Conservation (phyloP, 2,888 invertebrate genomes). For the Leptinotarsa rubiginosa region DNA sequence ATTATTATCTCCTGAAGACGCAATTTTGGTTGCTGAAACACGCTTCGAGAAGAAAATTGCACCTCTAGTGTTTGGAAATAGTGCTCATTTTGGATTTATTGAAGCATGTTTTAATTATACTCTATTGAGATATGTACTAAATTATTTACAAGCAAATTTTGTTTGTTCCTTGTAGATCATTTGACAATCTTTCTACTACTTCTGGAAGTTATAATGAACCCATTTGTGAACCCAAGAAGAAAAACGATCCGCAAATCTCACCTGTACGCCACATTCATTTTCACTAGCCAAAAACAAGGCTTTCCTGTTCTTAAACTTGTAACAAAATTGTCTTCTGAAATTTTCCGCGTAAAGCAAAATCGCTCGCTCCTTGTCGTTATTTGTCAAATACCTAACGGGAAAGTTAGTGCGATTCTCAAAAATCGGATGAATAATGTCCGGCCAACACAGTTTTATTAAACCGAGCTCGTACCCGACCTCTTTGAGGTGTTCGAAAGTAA, state of each 20-base stretch:
- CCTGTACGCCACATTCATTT: constrained; percentile 84
- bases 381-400: constrained; percentile 75
- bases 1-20: too few relatives aligned
- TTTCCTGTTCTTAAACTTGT: constrained; percentile 71
- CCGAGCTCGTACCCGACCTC: constrained; percentile 73
- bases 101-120: too few relatives aligned
- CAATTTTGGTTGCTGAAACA: too few relatives aligned
- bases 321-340: constrained; percentile 74
- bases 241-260: constrained; percentile 56
- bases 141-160: too few relatives aligned
- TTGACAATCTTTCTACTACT: too few relatives aligned
- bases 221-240: too few relatives aligned
- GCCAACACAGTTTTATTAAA: constrained; percentile 70
- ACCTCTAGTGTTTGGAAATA: too few relatives aligned
- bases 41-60: too few relatives aligned
- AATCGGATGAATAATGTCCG: constrained; percentile 69
- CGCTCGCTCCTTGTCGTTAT: constrained; percentile 77
- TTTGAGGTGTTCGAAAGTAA: constrained; percentile 70
- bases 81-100: too few relatives aligned
- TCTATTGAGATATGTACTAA: too few relatives aligned
- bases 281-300: constrained; percentile 78
- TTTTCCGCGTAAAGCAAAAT: constrained; percentile 82
- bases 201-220: too few relatives aligned
- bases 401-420: constrained; percentile 73
- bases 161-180: too few relatives aligned